phyloP scores from a whole-genome alignment of 2,113 vertebrate genomes.

The Platycercus adscitus region DNA sequence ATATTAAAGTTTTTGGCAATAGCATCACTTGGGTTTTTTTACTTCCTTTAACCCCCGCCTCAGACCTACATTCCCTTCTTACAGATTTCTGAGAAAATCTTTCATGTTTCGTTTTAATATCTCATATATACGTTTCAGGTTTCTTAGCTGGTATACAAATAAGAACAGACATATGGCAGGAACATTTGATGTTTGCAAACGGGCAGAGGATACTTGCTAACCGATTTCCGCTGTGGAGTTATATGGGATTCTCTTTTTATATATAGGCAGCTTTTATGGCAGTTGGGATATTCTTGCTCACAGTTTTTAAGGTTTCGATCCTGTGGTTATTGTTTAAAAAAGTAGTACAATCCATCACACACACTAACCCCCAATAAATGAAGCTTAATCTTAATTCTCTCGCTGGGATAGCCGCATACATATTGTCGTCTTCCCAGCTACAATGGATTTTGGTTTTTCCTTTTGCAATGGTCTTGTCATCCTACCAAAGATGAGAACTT shows the following conservation, averaged over 20 bases:
- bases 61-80: not conserved
- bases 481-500: not conserved
- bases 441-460: not conserved
- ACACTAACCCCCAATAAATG: not conserved
- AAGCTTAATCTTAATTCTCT: not conserved
- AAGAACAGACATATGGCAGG: constrained; percentile 46
- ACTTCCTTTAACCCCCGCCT: constrained; percentile 29
- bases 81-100: constrained; percentile 47
- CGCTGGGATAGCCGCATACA: no score
- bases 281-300: not conserved
- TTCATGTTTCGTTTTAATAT: constrained; percentile 64
- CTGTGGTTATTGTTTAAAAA: not conserved
- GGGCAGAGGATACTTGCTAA: constrained; percentile 51
- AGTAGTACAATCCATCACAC: not conserved
- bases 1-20: constrained; percentile 53
- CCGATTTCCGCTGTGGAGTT: constrained; percentile 35
- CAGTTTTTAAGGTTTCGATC: constrained; percentile 12
- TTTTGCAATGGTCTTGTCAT: not conserved
- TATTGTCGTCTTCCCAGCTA: not conserved
- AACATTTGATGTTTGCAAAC: constrained; percentile 50
- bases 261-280: constrained; percentile 1
- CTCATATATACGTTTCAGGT: constrained; percentile 34
- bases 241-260: constrained; percentile 33
- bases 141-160: constrained; percentile 41
- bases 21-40: not conserved